These are phyloP conservation scores for Sapajus apella DNA, from an alignment of 2,113 vertebrate species.

Conservation along the genomic window DNA sequence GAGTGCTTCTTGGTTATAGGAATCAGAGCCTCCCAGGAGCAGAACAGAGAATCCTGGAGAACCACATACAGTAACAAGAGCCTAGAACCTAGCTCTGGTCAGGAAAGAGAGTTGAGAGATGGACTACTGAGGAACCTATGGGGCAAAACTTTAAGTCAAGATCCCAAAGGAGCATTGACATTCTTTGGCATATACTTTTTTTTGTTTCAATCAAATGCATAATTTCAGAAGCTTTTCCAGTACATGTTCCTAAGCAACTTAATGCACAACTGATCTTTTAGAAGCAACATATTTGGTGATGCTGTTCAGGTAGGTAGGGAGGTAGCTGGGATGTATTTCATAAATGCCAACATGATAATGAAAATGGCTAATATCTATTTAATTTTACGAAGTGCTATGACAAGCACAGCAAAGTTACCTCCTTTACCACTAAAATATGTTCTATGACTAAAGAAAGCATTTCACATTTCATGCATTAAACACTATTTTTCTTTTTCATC, in stretches of 20 bases:
- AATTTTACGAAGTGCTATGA: not conserved
- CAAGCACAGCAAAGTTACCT: not conserved
- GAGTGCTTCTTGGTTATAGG: not conserved
- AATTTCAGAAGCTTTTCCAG: not conserved
- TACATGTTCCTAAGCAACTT: not conserved
- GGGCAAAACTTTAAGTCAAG: not conserved
- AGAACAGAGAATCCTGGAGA: not conserved
- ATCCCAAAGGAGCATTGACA: not conserved
- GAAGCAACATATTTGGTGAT: not conserved
- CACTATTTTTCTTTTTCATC: not conserved
- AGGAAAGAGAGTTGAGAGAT: not conserved
- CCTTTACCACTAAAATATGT: not conserved
- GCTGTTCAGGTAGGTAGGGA: not conserved
- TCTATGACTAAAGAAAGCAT: too few relatives aligned
- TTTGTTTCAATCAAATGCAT: not conserved
- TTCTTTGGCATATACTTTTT: not conserved
- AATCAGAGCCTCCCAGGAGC: not conserved
- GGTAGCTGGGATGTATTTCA: not conserved
- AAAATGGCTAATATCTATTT: not conserved
- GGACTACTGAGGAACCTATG: fast-evolving
- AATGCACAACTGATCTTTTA: not conserved
- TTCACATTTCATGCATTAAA: not conserved
- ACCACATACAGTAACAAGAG: not conserved
- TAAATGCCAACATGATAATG: not conserved
- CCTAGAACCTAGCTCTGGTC: not conserved